Evolutionary conservation across 2,113 vertebrate species (phyloP), one percentile per base, ranked within the genome.

Genomic region (Amia ocellicauda): DNA sequence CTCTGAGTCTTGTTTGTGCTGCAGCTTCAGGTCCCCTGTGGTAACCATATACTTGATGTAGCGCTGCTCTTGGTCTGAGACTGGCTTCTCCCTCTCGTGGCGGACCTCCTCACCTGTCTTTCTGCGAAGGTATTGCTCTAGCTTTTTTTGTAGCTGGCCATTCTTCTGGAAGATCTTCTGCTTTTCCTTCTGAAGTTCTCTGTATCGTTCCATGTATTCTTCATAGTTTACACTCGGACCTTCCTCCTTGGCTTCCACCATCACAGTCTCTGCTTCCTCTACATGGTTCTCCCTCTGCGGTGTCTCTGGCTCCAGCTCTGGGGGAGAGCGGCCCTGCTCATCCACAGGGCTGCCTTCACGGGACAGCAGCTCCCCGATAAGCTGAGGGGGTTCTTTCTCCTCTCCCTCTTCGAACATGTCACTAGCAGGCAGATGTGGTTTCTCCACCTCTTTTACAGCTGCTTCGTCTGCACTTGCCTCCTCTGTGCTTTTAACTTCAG

Each of bases 121-220:
- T 43, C 54, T 82, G 9, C 66, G 66, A 58, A 93, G 70, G 29
- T 83, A 68, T 23, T 83, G 79, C 0, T 27, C 72, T 60, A 94
- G 79, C 75, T 70, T 80, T 54, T 67, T 43, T 74, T 94, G 91
- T 62, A 93, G 75, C 67, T 75, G 79, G 2, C 16, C 0, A 60
- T 73, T 88, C 27, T 52, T 69, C 23, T 74, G 80, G n/a, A 24
- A 78, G 63, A 79, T 77, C 13, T 53, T 68, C 8, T 75, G 58
- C 1, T 74, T 74, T 67, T 93, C 84, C 11, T 8, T 29, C 52
- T 68, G 2, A 62, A 91, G 86, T 17, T 76, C 4, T 27, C 58
- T 64, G 11, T 83, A 74, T 54, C 83, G 27, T 1, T 67, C 67
- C 29, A 72, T 22, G 4, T 80, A 69, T 11, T 84, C 85, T 1